Evolutionary conservation across 2,888 invertebrate species (phyloP).

Genomic region (Chalcis sispes): DNA sequence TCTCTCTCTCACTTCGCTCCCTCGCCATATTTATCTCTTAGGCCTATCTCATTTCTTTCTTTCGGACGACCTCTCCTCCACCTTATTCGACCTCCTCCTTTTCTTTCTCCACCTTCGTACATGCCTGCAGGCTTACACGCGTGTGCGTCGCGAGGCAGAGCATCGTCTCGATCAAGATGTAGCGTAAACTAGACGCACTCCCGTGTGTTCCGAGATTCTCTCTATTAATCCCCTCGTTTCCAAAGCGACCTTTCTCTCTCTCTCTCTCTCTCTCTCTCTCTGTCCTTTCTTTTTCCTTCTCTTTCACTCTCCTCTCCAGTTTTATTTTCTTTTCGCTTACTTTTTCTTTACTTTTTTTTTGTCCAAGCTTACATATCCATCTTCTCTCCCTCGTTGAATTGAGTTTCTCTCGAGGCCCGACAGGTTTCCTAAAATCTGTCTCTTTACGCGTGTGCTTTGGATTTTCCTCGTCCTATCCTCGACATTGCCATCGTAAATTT

Average conservation of each 20-base stretch:
- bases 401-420: not conserved
- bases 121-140: slow-evolving; percentile 2
- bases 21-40: slow-evolving; percentile 51
- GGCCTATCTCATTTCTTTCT: slow-evolving; percentile 53
- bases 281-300: slow-evolving; percentile 35
- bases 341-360: not conserved
- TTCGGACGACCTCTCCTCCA: slow-evolving; percentile 32
- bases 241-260: slow-evolving; percentile 47
- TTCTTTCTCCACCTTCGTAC: slow-evolving; percentile 27
- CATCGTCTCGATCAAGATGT: slow-evolving; percentile 71
- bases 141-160: slow-evolving; percentile 39
- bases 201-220: slow-evolving; percentile 28
- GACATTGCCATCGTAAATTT: slow-evolving; percentile 63
- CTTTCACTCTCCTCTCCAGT: slow-evolving; percentile 41
- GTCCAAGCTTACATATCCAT: not conserved
- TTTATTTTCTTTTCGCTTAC: slow-evolving; percentile 2
- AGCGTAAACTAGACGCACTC: slow-evolving; percentile 56
- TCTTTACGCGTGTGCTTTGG: slow-evolving; percentile 17
- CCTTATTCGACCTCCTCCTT: slow-evolving; percentile 42
- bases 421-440: slow-evolving; percentile 18
- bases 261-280: slow-evolving; percentile 40
- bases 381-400: slow-evolving; percentile 6
- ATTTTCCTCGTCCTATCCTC: slow-evolving; percentile 47
- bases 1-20: slow-evolving; percentile 51
- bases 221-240: slow-evolving; percentile 63